These are phyloP conservation scores for Hyaena hyaena DNA, from an alignment of 2,113 vertebrate genomes.

Conservation along the genomic window DNA sequence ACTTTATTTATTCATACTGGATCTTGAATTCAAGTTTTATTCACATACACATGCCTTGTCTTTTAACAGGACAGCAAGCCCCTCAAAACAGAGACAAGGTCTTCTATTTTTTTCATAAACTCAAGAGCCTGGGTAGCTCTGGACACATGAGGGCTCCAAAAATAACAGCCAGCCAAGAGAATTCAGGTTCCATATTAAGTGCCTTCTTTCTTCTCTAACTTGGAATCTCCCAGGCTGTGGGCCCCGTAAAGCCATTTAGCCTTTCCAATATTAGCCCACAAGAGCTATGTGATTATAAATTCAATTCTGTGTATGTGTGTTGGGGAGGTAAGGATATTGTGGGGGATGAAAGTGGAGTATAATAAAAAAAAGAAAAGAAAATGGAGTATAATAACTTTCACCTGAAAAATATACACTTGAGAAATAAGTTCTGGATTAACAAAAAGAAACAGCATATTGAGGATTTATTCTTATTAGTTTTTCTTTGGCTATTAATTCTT, in stretches of 20 bases:
- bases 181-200: background rate
- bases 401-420: background rate
- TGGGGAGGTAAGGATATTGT: background rate
- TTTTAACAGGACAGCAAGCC: background rate
- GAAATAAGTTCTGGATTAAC: conserved; percentile 30
- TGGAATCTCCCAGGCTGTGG: background rate
- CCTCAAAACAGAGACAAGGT: background rate
- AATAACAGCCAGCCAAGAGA: background rate
- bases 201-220: background rate
- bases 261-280: background rate
- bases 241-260: background rate
- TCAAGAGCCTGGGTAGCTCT: background rate
- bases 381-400: background rate
- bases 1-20: background rate
- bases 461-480: conserved; percentile 8
- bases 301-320: background rate
- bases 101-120: background rate
- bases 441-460: background rate
- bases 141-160: background rate
- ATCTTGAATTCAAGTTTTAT: background rate
- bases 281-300: background rate
- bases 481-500: background rate
- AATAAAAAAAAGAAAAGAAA: background rate
- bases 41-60: background rate
- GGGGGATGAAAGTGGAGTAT: background rate